Evolutionary conservation across 2,113 vertebrate genomes (phyloP), one percentile per base, ranked within the genome.

Genomic region (Coryphaenoides rupestris): DNA sequence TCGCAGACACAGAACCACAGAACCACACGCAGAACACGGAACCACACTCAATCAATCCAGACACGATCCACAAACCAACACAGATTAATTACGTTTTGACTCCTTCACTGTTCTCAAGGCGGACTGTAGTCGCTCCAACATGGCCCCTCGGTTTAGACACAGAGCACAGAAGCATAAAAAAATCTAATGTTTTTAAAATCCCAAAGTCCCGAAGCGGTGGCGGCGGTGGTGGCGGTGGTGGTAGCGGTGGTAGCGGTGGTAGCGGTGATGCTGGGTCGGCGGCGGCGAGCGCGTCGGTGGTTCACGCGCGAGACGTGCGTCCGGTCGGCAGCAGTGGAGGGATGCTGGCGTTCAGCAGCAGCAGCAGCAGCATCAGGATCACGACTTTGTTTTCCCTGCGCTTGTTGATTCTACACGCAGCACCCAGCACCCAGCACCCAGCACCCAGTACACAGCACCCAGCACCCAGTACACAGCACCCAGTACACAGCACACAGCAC

Each of bases 51-150:
- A n/a, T n/a, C n/a, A n/a, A n/a, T n/a, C n/a, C n/a, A n/a, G n/a
- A n/a, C n/a, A 45, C n/a, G 53, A 65, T 68, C 65, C 0, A 1
- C 72, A n/a, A 66, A 73, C 60, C 19, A 22, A 64, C 65, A 62
- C 13, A 10, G 21, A 74, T n/a, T 88, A 87, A 79, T 91, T 91
- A 92, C 90, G 89, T 89, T 86, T 92, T 0, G 88, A 88, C 63
- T 91, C 89, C 90, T 91, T 92, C 75, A 91, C 83, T 77, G 89
- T n/a, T 90, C 82, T 90, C 84, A 92, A 75, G 75, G 90, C 91
- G 57, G 90, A 90, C 74, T 92, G 89, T 55, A 92, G 88, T 75
- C 86, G 81, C 81, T 91, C 89, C 88, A 92, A 71, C 91, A 91
- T 91, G n/a, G 82, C 68, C 73, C 89, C 81, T 78, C n/a, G 71